Evolutionary conservation across 2,113 vertebrate species (phyloP).

Genomic region (Herpailurus yagouaroundi): DNA sequence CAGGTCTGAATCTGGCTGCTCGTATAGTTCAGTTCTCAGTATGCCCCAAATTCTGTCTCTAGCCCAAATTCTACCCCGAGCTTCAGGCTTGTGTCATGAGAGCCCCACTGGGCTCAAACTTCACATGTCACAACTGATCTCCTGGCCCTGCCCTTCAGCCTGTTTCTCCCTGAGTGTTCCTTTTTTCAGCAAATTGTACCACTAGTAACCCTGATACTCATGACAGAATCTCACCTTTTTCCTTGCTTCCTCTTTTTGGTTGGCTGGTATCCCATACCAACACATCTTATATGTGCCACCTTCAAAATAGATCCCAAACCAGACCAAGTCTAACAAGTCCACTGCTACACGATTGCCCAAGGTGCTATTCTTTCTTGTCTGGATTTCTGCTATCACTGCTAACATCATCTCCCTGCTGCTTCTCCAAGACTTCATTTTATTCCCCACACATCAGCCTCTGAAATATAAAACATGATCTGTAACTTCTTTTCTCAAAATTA

Average conservation of each 20-base stretch:
- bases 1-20: background rate
- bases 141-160: fast-evolving
- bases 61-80: background rate
- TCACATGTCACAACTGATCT: background rate
- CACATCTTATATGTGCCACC: background rate
- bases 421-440: background rate
- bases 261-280: background rate
- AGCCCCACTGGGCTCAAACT: background rate
- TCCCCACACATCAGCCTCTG: background rate
- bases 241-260: background rate
- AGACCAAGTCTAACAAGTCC: background rate
- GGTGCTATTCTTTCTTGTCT: background rate
- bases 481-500: background rate
- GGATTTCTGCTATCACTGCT: background rate
- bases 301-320: background rate
- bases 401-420: background rate
- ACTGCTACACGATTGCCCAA: background rate
- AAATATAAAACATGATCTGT: background rate
- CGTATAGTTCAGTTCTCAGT: background rate
- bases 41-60: background rate
- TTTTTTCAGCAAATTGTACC: background rate
- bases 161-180: background rate
- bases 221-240: background rate
- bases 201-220: background rate
- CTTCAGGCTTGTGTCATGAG: background rate